Percentiles rank a stretch among this genome's conserved stretches.
These are phyloP conservation scores for Lamprologus callipterus DNA, from an alignment of 2,113 vertebrate species.

Conservation along the genomic window DNA sequence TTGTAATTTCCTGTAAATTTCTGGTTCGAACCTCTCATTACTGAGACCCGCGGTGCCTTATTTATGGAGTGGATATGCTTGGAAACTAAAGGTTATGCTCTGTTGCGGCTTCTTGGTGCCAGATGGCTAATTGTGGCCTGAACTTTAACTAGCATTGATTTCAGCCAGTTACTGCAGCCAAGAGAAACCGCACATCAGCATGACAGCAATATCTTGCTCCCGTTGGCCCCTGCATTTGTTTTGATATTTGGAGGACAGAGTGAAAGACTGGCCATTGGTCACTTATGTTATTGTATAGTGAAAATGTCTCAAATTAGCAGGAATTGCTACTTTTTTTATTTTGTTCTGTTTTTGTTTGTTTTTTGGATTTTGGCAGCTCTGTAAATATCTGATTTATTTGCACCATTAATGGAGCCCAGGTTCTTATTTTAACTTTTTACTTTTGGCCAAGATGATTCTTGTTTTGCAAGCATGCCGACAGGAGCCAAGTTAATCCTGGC, in stretches of 20 bases:
- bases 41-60: constrained; percentile 20
- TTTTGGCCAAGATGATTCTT: constrained; percentile 14
- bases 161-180: constrained; percentile 16
- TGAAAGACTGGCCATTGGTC: background rate
- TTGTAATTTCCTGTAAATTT: constrained; percentile 41
- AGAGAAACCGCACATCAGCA: background rate
- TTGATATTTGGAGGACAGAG: background rate
- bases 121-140: constrained; percentile 37
- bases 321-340: background rate
- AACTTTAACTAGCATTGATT: constrained; percentile 5
- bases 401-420: background rate
- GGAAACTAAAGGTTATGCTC: constrained; percentile 16
- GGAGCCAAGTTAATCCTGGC: constrained; percentile 20
- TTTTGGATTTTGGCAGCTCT: background rate
- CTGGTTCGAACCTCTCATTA: constrained; percentile 36
- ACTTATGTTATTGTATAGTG: background rate
- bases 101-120: constrained; percentile 17
- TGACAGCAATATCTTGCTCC: background rate
- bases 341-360: background rate
- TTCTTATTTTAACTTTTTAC: background rate
- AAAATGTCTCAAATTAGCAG: background rate
- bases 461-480: constrained; percentile 9
- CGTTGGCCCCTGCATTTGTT: background rate
- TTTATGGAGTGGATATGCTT: constrained; percentile 30
- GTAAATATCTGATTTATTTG: background rate